Evolutionary conservation across 2,113 vertebrate species (phyloP), one percentile per base, ranked within the genome.

Genomic region (Malurus alboscapulatus): DNA sequence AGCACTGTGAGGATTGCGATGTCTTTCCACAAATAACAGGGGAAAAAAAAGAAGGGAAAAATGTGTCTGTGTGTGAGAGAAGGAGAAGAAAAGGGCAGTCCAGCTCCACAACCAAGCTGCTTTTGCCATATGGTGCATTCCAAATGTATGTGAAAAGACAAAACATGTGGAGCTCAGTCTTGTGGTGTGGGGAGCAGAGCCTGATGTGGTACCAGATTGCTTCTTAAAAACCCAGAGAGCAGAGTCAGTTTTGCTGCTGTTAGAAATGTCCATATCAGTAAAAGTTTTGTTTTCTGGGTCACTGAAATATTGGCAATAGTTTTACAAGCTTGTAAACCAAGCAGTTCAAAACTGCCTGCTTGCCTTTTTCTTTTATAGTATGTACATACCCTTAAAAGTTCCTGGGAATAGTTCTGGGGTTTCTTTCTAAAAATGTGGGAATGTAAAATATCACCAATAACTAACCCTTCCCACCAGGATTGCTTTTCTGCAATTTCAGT

Each of bases 21-120:
- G 44, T 77, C 65, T 85, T 93, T 71, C 87, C 73, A 73, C 71
- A 88, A 95, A 87, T 76, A 93, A 77, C 51, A 59, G 48, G 38
- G 62, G 38, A 8, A 36, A 38, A 62, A 78, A 73, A 77, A 81
- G 32, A 45, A 14, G 24, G 82, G 50, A 81, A 87, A 84, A 87
- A 88, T 71, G 17, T 85, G 44, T 65, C n/a, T 89, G 24, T 68
- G 21, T 69, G 30, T n/a, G 73, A 82, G 53, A 67, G 54, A 21
- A 62, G 45, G 34, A 79, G 82, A 80, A 84, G 77, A 68, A 94
- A 93, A 85, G 51, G 81, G 59, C 75, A 62, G 26, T 80, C 59
- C 51, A 74, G 27, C 29, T 80, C 55, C 63, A 69, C 75, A 91
- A 53, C 50, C 48, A 54, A 71, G 45, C 29, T 90, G 32, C 53